Base-by-base conservation (phyloP, 1,140 invertebrate genomes). In the Carposina sasakii region DNA sequence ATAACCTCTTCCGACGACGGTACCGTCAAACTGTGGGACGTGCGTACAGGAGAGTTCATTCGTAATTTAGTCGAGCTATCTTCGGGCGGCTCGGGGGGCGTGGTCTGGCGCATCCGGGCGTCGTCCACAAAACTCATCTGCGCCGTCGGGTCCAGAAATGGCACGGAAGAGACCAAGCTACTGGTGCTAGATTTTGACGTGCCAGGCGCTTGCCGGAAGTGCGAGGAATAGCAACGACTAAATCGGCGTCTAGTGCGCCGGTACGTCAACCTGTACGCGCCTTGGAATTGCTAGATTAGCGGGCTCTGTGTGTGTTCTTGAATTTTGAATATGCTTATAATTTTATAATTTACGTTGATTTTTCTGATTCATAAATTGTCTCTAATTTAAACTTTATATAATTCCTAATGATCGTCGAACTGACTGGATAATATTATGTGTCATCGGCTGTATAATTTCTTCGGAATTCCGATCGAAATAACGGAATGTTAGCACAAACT, bases 1-100 rank as follows among this genome's bases (percentile, higher is more conserved):
- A 97, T 99, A 55, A 99, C 97, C n/a, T 99, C 97, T 16, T 98
- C 96, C 2, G 97, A 99, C 72, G 98, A 99, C 86, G 98, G 98
- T 19, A 99, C 97, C 12, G 98, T 99, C 1, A 99, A 99, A 85
- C 87, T 99, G 16, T 99, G 98, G 98, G 97, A 99, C 86, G 91
- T 99, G 24, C 93, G 94, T 78, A 98, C 96, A 44, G 93, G 94
- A 58, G 95, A 97, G 67, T 99, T 98, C 81, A 94, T 99, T 66
- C 89, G 98, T 40, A 98, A 99, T 86, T 88, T 99, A 24, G 95
- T 99, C 15, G 90, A 95, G 6, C 84, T 99, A 37, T 92, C 94
- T 34, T 97, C 95, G 59, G 96, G 96, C n/a, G 97, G 97, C 0
- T 96, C 94, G 55, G 98, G 98, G 1, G 98, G 98, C 21, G 98